Evolutionary conservation across 2,888 invertebrate genomes (phyloP).

Genomic region (Exephanes ischioxanthus): DNA sequence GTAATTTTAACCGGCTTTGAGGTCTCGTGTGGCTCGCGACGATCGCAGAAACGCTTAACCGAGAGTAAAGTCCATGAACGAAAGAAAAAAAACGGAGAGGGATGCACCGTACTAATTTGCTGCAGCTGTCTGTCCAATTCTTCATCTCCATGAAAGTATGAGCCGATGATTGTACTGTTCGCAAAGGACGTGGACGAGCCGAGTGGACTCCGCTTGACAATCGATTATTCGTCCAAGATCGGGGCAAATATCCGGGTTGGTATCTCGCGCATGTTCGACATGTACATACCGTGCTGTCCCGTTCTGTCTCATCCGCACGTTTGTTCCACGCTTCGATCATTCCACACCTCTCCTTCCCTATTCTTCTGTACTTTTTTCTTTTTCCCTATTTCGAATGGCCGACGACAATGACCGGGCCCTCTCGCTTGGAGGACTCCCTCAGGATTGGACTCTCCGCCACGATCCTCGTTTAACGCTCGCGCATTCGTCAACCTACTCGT

Average conservation of each 20-base stretch:
- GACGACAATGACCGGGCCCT: slow-evolving; percentile 67
- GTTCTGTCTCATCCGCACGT: slow-evolving; percentile 30
- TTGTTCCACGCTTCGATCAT: slow-evolving; percentile 25
- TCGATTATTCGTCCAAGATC: slow-evolving; percentile 73
- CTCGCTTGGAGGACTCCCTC: slow-evolving; percentile 53
- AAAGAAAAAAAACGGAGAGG: neutral
- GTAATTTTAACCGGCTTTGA: no score
- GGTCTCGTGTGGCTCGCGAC: neutral
- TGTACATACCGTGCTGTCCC: slow-evolving; percentile 27
- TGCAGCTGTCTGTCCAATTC: neutral
- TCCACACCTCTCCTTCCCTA: slow-evolving; percentile 43
- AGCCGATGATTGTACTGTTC: neutral
- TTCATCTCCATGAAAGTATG: neutral
- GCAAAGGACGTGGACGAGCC: slow-evolving; percentile 28
- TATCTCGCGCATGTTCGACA: slow-evolving; percentile 38
- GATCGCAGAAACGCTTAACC: neutral
- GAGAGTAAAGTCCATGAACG: neutral
- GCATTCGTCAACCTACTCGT: slow-evolving; percentile 58
- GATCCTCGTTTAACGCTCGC: slow-evolving; percentile 66
- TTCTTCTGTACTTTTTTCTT: slow-evolving; percentile 57
- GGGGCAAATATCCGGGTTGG: slow-evolving; percentile 62
- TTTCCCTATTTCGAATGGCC: slow-evolving; percentile 64
- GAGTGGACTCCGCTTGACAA: slow-evolving; percentile 69
- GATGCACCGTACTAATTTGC: neutral
- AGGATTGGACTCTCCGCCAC: slow-evolving; percentile 63